Evolutionary conservation across 2,113 vertebrate species (phyloP), one percentile per base, ranked within the genome.

Genomic region (Turdus rufiventris): DNA sequence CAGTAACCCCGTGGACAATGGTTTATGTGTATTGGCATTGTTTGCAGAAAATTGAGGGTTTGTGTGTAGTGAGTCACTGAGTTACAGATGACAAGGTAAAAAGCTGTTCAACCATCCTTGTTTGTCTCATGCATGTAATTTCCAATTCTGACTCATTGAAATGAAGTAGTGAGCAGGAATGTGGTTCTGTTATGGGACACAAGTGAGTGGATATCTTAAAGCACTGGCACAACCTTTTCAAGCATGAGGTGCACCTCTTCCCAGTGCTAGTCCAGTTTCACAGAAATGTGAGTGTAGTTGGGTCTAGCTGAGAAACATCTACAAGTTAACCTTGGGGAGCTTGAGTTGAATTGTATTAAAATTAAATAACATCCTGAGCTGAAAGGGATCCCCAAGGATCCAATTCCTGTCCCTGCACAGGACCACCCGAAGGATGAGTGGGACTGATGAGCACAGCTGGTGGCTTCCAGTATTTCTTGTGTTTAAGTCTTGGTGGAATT

Each of bases 11-110:
- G 36, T 28, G 77, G 89, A 91, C 93, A 91, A 50, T 65, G 87
- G 87, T 67, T 91, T 34, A 40, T 86, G 66, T 70, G 45, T 60
- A 17, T 14, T 40, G 74, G 62, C 78, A 82, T 89, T 93, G 78
- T 94, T 83, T 96, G 93, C 92, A 77, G 78, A 66, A 61, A 29
- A 79, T 34, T 67, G 60, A 74, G 60, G 60, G 85, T 79, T 91
- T 85, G 4, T 43, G n/a, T 45, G n/a, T 16, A 1, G 40, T 95
- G 95, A 93, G 75, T 96, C 89, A 94, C 50, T 4, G 24, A 29
- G 42, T 61, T 68, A 51, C 23, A 36, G 42, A 40, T 20, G 84
- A 31, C 26, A 36, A 63, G 74, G 75, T 88, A 63, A 38, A 84
- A 68, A 95, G 75, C 91, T 6, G 5, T 85, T 91, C 75, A 10